Conservation (phyloP, 2,113 vertebrate genomes). For the Hypomesus transpacificus region DNA sequence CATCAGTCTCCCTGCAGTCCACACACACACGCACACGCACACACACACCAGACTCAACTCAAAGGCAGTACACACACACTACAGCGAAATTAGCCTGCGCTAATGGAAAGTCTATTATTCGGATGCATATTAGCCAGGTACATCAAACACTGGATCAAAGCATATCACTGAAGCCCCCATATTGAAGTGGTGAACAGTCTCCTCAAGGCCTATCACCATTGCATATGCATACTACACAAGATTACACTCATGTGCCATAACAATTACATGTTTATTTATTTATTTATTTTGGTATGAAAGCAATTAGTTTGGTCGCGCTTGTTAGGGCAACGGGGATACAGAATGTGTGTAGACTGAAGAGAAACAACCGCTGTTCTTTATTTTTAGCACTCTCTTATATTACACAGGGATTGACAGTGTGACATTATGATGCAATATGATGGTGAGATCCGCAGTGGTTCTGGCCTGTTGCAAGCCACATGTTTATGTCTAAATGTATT, state of each 20-base stretch:
- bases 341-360: neutral
- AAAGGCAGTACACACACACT: neutral
- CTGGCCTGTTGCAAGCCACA: too few relatives aligned
- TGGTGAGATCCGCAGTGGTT: too few relatives aligned
- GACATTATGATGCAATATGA: neutral
- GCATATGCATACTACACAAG: neutral
- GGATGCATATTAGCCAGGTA: neutral
- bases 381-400: too few relatives aligned
- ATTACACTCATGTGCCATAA: neutral
- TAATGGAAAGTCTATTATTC: neutral
- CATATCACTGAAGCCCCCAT: neutral
- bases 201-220: neutral
- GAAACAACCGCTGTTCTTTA: neutral
- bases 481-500: too few relatives aligned
- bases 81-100: too few relatives aligned
- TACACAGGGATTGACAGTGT: neutral
- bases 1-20: conserved; percentile 89
- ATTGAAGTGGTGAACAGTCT: too few relatives aligned
- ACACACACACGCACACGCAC: neutral
- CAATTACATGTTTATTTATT: too few relatives aligned
- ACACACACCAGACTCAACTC: neutral
- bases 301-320: neutral
- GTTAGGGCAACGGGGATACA: too few relatives aligned
- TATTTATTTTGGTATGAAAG: neutral
- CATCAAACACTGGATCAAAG: neutral